Percentiles rank a stretch among this genome's conserved stretches.
Evolutionary conservation across 2,797 vertebrate genomes (phyloP).

Genomic region (Triplophysa yarkandensis): DNA sequence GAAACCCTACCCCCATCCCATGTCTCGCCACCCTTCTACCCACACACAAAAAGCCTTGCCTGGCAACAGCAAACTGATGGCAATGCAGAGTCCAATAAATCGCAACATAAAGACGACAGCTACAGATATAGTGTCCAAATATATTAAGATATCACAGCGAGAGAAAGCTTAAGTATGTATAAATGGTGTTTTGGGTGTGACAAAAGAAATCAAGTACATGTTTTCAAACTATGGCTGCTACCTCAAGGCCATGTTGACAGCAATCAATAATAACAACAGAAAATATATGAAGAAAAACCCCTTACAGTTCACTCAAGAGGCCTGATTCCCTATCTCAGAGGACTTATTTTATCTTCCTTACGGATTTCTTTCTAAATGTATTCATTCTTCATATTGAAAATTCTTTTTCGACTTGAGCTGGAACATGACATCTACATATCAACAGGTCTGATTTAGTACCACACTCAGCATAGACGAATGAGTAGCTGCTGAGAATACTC

Average conservation of each 20-base stretch:
- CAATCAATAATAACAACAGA: constrained; percentile 23
- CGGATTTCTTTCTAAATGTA: neutral
- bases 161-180: neutral
- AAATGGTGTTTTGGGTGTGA: neutral
- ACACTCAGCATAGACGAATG: constrained; percentile 25
- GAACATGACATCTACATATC: constrained; percentile 27
- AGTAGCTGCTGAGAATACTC: constrained; percentile 11
- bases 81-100: constrained; percentile 58
- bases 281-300: constrained; percentile 5
- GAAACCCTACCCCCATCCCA: constrained; percentile 51
- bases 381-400: constrained; percentile 1
- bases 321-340: neutral
- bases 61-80: constrained; percentile 55
- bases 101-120: constrained; percentile 67
- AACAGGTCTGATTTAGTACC: constrained; percentile 12
- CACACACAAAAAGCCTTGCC: constrained; percentile 44
- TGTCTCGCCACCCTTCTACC: constrained; percentile 1
- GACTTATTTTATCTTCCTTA: neutral
- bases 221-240: neutral
- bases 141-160: neutral
- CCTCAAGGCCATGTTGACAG: constrained; percentile 25
- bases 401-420: neutral
- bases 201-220: neutral
- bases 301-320: constrained; percentile 18
- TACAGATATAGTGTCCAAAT: constrained; percentile 47